Percentiles rank a stretch among this genome's conserved stretches.
phyloP scores from a whole-genome alignment of 2,113 vertebrate genomes.

The Scopus umbretta region DNA sequence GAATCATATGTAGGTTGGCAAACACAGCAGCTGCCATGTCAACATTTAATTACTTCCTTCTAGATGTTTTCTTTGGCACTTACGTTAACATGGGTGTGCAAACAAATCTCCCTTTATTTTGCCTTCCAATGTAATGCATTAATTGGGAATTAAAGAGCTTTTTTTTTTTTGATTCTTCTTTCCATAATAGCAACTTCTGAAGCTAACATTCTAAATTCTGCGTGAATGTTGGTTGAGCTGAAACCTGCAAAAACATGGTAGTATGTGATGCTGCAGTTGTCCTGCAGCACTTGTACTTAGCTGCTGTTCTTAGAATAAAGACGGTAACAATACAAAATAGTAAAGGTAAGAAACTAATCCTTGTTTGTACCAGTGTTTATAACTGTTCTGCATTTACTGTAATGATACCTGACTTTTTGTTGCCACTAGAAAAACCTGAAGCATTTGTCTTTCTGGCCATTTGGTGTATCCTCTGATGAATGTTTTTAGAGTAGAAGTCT shows the following conservation, averaged over 20 bases:
- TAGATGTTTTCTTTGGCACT: background rate
- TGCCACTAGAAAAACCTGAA: background rate
- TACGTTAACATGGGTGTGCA: background rate
- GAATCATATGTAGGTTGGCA: background rate
- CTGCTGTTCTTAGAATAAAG: background rate
- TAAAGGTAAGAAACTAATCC: background rate
- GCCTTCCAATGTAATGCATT: background rate
- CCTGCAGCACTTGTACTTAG: background rate
- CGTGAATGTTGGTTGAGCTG: background rate
- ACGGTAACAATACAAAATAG: background rate
- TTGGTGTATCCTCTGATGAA: background rate
- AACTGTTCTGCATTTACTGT: background rate
- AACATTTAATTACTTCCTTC: background rate
- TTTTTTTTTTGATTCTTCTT: background rate
- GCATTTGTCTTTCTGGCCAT: background rate
- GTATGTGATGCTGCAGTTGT: background rate
- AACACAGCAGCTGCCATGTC: background rate
- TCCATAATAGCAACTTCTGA: background rate
- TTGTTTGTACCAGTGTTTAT: background rate
- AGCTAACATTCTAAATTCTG: background rate
- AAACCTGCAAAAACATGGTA: background rate
- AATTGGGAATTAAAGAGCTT: background rate
- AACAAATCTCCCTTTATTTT: background rate
- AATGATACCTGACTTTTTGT: background rate
- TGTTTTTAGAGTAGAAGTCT: background rate